Base-by-base conservation (phyloP, 2,888 invertebrate genomes). In the Drosophila vallismaia region DNA sequence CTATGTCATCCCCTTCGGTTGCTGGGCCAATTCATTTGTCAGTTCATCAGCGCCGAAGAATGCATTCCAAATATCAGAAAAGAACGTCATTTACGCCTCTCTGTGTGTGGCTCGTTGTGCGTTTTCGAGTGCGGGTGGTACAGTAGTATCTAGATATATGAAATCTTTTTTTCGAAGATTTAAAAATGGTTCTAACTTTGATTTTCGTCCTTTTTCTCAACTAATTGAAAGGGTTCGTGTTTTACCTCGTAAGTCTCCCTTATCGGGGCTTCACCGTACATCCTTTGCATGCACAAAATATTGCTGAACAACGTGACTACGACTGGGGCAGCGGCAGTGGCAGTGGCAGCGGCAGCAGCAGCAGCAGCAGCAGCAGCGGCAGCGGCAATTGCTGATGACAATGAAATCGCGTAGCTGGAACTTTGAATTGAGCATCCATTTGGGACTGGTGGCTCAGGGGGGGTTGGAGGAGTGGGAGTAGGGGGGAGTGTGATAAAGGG, bases 381-480 rank as follows among this genome's bases (percentile, higher is more conserved):
- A 80, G 75, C 75, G 79, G 83, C 79, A 86, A 80, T 77, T 77
- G 85, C 57, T 77, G 81, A 86, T 81, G 81, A 86, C 85, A 86
- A 81, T 84, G 85, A 77, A 83, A 79, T 72, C 70, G 72, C 72
- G 73, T 55, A 53, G 86, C 77, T 72, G 66, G 80, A 79, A 70
- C 75, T 79, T 80, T 67, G 73, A 81, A 77, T 77, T 81, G 77
- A 70, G 87, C 72, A 70, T 70, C 69, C 52, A 60, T 36, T 70
- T 67, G 69, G 69, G 69, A 62, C 31, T 48, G 60, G 29, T 48
- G 60, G 29, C 24, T 45, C 33, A 36, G 45, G 24, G 67, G 12
- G 19, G 63, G 19, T 19, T 31, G 14, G 7, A 38, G 14, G 7
- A 3, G 26, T 10, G 6, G 2, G n/a, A 12, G 10, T 12, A 10